Evolutionary conservation across 2,888 invertebrate species (phyloP).

Genomic region (Resseliella maxima): DNA sequence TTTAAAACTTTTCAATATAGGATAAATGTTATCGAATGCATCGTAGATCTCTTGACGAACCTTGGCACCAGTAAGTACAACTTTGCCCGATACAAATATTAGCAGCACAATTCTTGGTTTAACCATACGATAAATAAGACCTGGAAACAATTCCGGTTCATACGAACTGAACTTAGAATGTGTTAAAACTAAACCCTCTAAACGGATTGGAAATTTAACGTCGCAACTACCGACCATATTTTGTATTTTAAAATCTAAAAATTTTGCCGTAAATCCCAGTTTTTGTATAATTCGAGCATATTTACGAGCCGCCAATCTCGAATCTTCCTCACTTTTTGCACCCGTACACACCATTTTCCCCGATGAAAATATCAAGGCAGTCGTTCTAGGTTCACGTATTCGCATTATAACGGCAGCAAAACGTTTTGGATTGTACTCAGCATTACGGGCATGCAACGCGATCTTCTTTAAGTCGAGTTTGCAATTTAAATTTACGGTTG

Average conservation of each 20-base stretch:
- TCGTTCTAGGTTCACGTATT: conserved; percentile 86
- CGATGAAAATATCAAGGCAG: conserved; percentile 81
- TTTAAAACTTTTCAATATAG: conserved; percentile 94
- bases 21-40: conserved; percentile 96
- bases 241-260: conserved; percentile 84
- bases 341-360: conserved; percentile 90
- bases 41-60: conserved; percentile 90
- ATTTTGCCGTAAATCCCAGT: conserved; percentile 82
- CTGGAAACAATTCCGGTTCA: conserved; percentile 98
- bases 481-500: conserved; percentile 95
- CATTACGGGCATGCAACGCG: conserved; percentile 96
- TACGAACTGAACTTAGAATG: conserved; percentile 86
- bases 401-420: conserved; percentile 99
- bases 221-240: conserved; percentile 85
- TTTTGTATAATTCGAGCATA: conserved; percentile 88
- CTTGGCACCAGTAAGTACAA: conserved; percentile 97
- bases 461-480: conserved; percentile 97
- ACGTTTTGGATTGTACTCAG: conserved; percentile 98
- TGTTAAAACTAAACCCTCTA: conserved; percentile 79
- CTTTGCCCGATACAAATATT: conserved; percentile 99
- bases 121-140: conserved; percentile 97
- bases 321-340: conserved; percentile 83
- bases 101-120: conserved; percentile 96
- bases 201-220: conserved; percentile 79
- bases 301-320: conserved; percentile 81